Base-by-base conservation (phyloP, 2,888 invertebrate species). In the Bombylius major region DNA sequence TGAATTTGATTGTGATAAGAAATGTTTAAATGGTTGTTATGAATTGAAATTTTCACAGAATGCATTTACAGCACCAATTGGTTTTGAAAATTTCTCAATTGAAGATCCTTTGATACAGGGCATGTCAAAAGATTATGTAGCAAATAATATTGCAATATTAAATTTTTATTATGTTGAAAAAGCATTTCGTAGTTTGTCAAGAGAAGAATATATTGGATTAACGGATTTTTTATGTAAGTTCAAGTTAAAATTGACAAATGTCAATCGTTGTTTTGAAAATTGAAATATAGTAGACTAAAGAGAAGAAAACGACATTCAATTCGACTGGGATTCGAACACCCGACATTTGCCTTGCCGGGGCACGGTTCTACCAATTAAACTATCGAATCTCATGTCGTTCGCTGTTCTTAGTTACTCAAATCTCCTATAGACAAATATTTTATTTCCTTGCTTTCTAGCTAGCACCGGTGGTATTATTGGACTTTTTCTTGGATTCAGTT, bases 191-290 rank as follows among this genome's bases (percentile, higher is more conserved):
- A 82, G 84, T 63, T 82, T 80, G 56, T 81, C 84, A 1, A 88
- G 88, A 71, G 86, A 84, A 53, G 87, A 87, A 69, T 79, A 89
- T 62, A 89, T 87, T 67, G 89, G 89, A 51, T 83, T 89, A 54
- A 87, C 89, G 0, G 89, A 89, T 71, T 87, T 89, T 69, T 72
- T 89, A 49, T 89, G 89, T 89, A 76, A 82, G 85, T 80, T n/a
- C n/a, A n/a, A 6, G 4, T 33, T 45, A n/a, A n/a, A n/a, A n/a
- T n/a, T n/a, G n/a, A n/a, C n/a, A n/a, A 46, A 45, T 52, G 8
- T 49, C 8, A 33, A 8, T 5, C 11, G 7, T n/a, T n/a, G n/a
- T n/a, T n/a, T n/a, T n/a, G n/a, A n/a, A n/a, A n/a, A n/a, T n/a
- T n/a, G n/a, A n/a, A n/a, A n/a, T n/a, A n/a, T n/a, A n/a, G n/a